Base-by-base conservation (phyloP, 2,113 vertebrate species). In the human (Homo sapiens) region DNA sequence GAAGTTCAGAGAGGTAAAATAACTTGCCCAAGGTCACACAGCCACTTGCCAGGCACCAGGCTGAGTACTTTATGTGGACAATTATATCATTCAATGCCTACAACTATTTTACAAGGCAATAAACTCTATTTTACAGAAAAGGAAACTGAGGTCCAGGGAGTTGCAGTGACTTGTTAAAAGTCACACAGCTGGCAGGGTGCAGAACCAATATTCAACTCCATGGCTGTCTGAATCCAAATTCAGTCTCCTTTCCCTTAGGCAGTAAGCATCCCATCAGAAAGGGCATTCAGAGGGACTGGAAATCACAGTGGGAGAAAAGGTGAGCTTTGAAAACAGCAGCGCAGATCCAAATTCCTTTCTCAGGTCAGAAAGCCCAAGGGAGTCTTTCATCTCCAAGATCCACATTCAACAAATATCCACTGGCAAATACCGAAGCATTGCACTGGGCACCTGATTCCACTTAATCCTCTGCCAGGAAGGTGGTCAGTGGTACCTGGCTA, bases 1-100 rank as follows among this genome's bases (percentile, higher is more conserved):
- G 8, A 83, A 66, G 72, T 84, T 96, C 55, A 95, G 80, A 97
- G 90, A 97, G n/a, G 72, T 35, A 27, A 91, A 55, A 50, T 86
- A 35, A 84, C 45, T 38, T 83, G 87, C 48, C 61, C 73, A 70
- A 83, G 76, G 35, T 97, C 90, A 80, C 89, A 79, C 59, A 91
- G 81, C 32, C 79, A 38, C 0, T 22, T 40, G 64, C 78, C 35
- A 32, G 75, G n/a, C 23, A 35, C 55, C 85, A 43, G 0, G 48
- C 57, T 90, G 59, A 92, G 50, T 18, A 38, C 59, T 93, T 80
- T 27, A 6, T 23, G 11, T 23, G 22, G 23, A 52, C 78, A 89
- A 25, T 2, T 86, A 22, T 2, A n/a, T 55, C 10, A 20, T 8
- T 82, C 40, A 38, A 64, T n/a, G 27, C 61, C 87, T 72, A 13